phyloP scores from a whole-genome alignment of 2,888 invertebrate species.

The Patella caerulea region DNA sequence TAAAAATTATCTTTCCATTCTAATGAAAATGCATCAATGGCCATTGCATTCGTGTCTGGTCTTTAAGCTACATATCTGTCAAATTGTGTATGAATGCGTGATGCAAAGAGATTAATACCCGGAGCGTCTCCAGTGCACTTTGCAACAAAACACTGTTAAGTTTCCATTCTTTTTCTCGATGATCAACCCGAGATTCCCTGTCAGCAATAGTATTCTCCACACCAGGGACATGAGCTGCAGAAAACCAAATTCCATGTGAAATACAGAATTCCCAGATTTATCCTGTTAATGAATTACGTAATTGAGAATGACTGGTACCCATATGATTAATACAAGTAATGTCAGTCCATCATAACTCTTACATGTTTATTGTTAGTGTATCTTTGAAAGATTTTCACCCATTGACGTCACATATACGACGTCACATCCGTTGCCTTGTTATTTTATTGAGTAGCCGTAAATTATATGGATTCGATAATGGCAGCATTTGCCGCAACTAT shows the following conservation, averaged over 20 bases:
- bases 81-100: slow-evolving; percentile 13
- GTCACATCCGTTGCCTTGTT: too few relatives aligned
- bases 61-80: slow-evolving; percentile 23
- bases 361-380: too few relatives aligned
- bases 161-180: slow-evolving; percentile 26
- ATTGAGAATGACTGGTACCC: slow-evolving; percentile 17
- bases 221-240: slow-evolving; percentile 23
- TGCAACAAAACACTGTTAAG: slow-evolving; percentile 15
- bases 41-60: slow-evolving; percentile 27
- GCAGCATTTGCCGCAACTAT: too few relatives aligned
- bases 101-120: slow-evolving; percentile 32
- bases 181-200: slow-evolving; percentile 8
- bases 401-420: too few relatives aligned
- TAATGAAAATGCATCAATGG: slow-evolving; percentile 28
- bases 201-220: slow-evolving; percentile 23
- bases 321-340: too few relatives aligned
- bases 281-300: slow-evolving; percentile 16
- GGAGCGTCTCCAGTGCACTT: slow-evolving; percentile 2
- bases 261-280: slow-evolving; percentile 24
- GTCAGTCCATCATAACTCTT: too few relatives aligned
- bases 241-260: slow-evolving; percentile 19
- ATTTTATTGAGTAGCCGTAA: too few relatives aligned
- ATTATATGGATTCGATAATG: too few relatives aligned
- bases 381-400: too few relatives aligned
- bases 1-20: slow-evolving; percentile 22